These are phyloP conservation scores for Rachycentron canadum DNA, from an alignment of 2,797 vertebrate genomes.

Conservation along the genomic window DNA sequence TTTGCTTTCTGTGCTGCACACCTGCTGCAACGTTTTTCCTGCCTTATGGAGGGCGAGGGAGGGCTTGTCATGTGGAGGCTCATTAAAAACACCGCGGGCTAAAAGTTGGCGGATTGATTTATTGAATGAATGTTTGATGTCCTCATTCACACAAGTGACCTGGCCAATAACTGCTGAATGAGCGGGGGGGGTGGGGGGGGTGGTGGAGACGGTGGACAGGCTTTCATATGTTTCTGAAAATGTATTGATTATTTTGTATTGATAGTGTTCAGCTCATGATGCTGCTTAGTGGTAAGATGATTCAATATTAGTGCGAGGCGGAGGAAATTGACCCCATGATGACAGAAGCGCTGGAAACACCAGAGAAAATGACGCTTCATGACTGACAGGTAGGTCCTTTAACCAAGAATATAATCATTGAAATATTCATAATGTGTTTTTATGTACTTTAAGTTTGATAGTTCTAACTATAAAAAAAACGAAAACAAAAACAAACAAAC, in stretches of 20 bases:
- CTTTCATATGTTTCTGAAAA: slow-evolving; percentile 23
- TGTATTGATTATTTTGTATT: slow-evolving; percentile 73
- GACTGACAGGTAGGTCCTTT: slow-evolving; percentile 13
- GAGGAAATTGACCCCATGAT: slow-evolving; percentile 73
- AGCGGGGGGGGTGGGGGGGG: background rate
- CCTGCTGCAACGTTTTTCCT: slow-evolving; percentile 74
- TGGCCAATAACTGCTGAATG: slow-evolving; percentile 44
- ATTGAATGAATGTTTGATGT: slow-evolving; percentile 80
- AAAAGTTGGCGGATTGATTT: slow-evolving; percentile 79
- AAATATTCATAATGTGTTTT: fast-evolving
- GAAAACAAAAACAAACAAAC: background rate
- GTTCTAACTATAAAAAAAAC: background rate
- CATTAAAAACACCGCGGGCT: slow-evolving; percentile 79
- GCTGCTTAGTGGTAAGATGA: slow-evolving; percentile 65
- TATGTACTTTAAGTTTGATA: background rate
- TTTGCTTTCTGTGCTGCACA: slow-evolving; percentile 69
- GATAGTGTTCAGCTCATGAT: slow-evolving; percentile 63
- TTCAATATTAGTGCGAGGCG: slow-evolving; percentile 63
- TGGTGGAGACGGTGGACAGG: background rate
- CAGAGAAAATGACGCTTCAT: slow-evolving; percentile 26
- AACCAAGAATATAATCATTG: background rate
- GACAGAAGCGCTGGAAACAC: slow-evolving; percentile 49
- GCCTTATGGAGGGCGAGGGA: slow-evolving; percentile 38
- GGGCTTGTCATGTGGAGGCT: slow-evolving; percentile 65
- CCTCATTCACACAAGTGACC: slow-evolving; percentile 67